Evolutionary conservation across 1,140 invertebrate species (phyloP), one percentile per base, ranked within the genome.

Genomic region (Helicoverpa zea): DNA sequence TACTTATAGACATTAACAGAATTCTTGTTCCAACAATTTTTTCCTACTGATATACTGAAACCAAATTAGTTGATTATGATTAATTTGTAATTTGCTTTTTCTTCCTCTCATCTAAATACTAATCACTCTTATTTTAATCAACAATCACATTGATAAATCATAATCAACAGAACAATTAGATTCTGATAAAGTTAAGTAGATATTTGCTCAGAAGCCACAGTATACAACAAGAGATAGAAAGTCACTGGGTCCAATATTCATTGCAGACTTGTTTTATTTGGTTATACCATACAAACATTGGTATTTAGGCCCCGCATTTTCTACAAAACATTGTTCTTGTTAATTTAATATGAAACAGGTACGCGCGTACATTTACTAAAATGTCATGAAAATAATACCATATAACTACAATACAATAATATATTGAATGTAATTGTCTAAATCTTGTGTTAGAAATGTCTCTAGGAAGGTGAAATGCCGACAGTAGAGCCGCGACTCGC

Each of bases 311-410:
- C 90, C 87, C 86, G 82, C 84, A 86, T 84, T 84, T 88, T 82
- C 86, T 85, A 86, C 84, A 84, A 87, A 85, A 86, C 80, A 88
- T 81, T 82, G 83, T 83, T 80, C 81, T 78, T 81, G 66, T 86
- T 84, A 83, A 82, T 88, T 87, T 86, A 83, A 84, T 63, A 82
- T 81, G 86, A 87, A 89, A 92, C 92, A 92, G 92, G 90, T 93
- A 93, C 92, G 87, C 88, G 87, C 87, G 89, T 93, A 91, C 90
- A 90, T 91, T 88, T 88, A 92, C 87, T 91, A 91, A 88, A 88
- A 88, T 88, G 85, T 87, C 84, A 86, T 90, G 87, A 91, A 91
- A 90, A 85, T 87, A 88, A 91, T 87, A 88, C 84, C 85, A 84
- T 88, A 85, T 83, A 79, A 85, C 87, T 91, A 90, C 86, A 89